phyloP scores from a whole-genome alignment of 1,140 invertebrate species.

The Drosophila obscura region DNA sequence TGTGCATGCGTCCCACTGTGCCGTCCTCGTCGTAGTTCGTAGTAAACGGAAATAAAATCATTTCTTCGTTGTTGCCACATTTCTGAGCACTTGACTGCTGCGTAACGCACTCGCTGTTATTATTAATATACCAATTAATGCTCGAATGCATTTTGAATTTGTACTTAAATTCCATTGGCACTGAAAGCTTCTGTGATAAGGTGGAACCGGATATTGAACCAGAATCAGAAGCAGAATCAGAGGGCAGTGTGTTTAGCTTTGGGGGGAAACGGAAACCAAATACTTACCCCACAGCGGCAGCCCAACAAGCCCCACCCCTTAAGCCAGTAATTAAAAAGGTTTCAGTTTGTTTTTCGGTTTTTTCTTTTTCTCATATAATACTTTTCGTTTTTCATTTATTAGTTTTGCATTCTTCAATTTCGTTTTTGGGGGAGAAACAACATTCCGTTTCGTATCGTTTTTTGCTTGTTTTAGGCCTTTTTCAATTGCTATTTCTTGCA shows the following conservation, averaged over 20 bases:
- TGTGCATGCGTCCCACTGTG: conserved; percentile 23
- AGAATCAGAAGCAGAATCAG: too few species aligned
- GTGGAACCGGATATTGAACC: conserved; percentile 37
- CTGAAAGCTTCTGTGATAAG: conserved; percentile 8
- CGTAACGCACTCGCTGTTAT: conserved; percentile 41
- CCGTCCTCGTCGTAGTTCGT: conserved; percentile 36
- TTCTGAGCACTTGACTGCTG: conserved; percentile 52
- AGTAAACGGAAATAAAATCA: conserved; percentile 57
- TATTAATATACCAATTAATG: conserved; percentile 30
- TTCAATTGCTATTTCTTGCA: conserved; percentile 18
- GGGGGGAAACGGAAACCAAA: neutral
- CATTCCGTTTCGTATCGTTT: conserved; percentile 4
- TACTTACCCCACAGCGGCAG: neutral
- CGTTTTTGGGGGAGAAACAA: conserved; percentile 22
- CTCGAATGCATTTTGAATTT: conserved; percentile 1
- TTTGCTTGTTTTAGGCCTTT: neutral
- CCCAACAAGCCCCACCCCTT: too few species aligned
- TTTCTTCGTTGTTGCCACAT: conserved; percentile 53
- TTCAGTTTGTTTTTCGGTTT: conserved; percentile 7
- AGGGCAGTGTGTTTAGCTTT: neutral
- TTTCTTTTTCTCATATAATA: conserved; percentile 42
- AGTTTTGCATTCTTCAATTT: conserved; percentile 53
- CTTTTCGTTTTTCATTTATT: conserved; percentile 54
- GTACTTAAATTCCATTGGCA: conserved; percentile 51
- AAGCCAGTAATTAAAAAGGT: neutral